A percentile compares a stretch with the other conserved stretches of the same genome.
These are phyloP conservation scores for Chrysomallon squamiferum DNA, from an alignment of 1,140 invertebrate species.

Conservation along the genomic window DNA sequence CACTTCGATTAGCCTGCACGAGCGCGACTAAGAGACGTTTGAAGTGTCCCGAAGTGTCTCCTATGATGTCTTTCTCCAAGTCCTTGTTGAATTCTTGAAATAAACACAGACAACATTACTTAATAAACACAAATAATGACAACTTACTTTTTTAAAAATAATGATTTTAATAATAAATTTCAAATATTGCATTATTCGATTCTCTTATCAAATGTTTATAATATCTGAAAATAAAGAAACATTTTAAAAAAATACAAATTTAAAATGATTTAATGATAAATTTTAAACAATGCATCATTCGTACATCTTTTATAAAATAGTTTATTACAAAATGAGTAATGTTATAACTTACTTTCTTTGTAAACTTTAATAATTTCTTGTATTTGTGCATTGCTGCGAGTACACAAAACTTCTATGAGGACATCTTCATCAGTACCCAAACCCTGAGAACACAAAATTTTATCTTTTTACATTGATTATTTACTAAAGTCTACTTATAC, in stretches of 20 bases:
- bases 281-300: background rate
- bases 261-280: no score
- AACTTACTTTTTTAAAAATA: background rate
- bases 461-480: no score
- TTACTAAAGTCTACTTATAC: background rate
- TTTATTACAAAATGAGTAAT: no score
- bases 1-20: constrained; percentile 56
- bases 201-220: no score
- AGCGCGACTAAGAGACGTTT: constrained; percentile 82
- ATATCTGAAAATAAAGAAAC: no score
- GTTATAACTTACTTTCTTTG: constrained; percentile 77
- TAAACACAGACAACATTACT: no score
- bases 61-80: constrained; percentile 87
- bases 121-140: background rate
- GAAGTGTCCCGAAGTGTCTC: constrained; percentile 93
- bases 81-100: constrained; percentile 79
- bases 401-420: constrained; percentile 92
- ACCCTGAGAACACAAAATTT: constrained; percentile 34
- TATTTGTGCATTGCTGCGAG: constrained; percentile 86
- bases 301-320: background rate
- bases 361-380: constrained; percentile 82
- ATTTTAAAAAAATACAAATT: no score
- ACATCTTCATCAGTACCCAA: constrained; percentile 74
- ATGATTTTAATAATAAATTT: no score
- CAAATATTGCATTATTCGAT: no score